Evolutionary conservation across 2,797 vertebrate genomes (phyloP).

Genomic region (Macroramphosus scolopax): DNA sequence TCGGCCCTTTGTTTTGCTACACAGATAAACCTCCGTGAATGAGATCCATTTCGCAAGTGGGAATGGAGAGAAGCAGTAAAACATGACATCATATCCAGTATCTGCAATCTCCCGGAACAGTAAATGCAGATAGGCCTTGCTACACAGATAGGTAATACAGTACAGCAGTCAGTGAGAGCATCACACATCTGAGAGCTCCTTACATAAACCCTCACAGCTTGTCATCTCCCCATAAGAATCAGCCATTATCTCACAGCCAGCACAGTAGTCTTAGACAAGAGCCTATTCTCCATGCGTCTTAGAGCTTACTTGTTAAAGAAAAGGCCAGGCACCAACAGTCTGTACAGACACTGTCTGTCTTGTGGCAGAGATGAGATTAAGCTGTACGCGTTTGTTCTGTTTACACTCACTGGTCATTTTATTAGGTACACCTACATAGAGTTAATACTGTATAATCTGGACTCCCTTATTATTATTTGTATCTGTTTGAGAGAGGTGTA

Average conservation of each 20-base stretch:
- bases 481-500: too few relatives aligned
- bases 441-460: too few relatives aligned
- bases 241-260: constrained; percentile 53
- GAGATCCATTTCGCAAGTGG: constrained; percentile 19
- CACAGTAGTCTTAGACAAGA: constrained; percentile 49
- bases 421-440: too few relatives aligned
- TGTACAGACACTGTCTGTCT: constrained; percentile 46
- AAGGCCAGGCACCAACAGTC: constrained; percentile 29
- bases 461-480: too few relatives aligned
- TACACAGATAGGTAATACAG: constrained; percentile 27
- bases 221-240: constrained; percentile 55
- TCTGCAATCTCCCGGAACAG: constrained; percentile 41
- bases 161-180: constrained; percentile 25
- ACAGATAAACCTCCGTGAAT: constrained; percentile 34
- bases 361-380: constrained; percentile 47
- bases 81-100: constrained; percentile 52
- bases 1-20: too few relatives aligned
- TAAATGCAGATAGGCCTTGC: constrained; percentile 35
- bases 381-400: constrained; percentile 19
- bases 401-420: too few relatives aligned
- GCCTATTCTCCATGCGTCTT: constrained; percentile 47
- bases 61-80: constrained; percentile 16
- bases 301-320: constrained; percentile 35
- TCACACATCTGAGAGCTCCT: constrained; percentile 37
- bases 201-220: constrained; percentile 44